A percentile compares a stretch with the other conserved stretches of the same genome.
Evolutionary conservation across 2,113 vertebrate genomes (phyloP).

Genomic region (Campylomormyrus numenius): DNA sequence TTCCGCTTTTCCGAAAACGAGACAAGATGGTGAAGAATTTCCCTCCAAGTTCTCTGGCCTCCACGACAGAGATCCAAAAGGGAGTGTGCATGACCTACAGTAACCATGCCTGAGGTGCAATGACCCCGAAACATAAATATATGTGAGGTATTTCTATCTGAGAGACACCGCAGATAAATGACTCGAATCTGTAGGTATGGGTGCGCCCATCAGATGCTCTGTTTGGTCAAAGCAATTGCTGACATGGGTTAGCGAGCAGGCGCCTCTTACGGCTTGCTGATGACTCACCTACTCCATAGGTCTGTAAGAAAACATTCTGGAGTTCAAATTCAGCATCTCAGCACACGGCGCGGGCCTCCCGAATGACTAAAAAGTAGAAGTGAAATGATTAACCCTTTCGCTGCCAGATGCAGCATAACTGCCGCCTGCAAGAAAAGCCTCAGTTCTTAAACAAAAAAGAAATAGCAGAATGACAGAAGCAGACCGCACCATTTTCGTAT

Average conservation of each 20-base stretch:
- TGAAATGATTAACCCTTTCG: slow-evolving; percentile 45
- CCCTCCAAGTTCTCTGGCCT: background rate
- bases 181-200: background rate
- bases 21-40: background rate
- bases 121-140: background rate
- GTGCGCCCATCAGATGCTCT: background rate
- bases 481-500: slow-evolving; percentile 18
- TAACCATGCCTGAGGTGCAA: background rate
- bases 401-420: slow-evolving; percentile 14
- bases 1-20: background rate
- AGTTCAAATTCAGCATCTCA: background rate
- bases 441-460: slow-evolving; percentile 20
- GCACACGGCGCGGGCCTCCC: background rate
- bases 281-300: slow-evolving; percentile 20
- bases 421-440: slow-evolving; percentile 6
- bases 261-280: background rate
- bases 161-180: background rate
- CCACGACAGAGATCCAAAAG: background rate
- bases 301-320: background rate
- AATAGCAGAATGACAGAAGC: slow-evolving; percentile 4
- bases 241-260: background rate
- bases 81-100: background rate
- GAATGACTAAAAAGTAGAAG: slow-evolving; percentile 35
- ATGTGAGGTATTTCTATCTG: background rate
- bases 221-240: background rate